Percentiles rank a stretch among this genome's conserved stretches.
These are phyloP conservation scores for Microtus pennsylvanicus DNA, from an alignment of 2,113 vertebrate species.

Conservation along the genomic window DNA sequence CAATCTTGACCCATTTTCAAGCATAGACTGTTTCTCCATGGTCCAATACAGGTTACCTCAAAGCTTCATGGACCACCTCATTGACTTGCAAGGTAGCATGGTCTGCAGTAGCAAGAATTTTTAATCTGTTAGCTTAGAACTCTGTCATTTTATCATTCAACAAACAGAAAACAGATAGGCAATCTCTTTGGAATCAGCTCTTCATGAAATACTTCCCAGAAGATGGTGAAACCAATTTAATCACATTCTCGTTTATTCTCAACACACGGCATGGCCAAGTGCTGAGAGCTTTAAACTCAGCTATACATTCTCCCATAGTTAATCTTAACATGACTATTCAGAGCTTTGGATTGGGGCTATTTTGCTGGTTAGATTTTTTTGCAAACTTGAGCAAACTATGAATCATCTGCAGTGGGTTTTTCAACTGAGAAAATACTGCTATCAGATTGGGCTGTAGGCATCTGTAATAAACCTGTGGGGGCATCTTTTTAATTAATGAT, in stretches of 20 bases:
- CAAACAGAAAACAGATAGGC: background rate
- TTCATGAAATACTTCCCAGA: background rate
- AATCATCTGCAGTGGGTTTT: background rate
- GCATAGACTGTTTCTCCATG: background rate
- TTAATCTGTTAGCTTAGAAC: background rate
- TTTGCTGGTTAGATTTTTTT: background rate
- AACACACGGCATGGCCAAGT: background rate
- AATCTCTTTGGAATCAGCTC: background rate
- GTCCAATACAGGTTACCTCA: background rate
- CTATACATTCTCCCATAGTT: background rate
- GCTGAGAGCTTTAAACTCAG: background rate
- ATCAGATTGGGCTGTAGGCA: background rate
- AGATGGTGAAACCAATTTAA: background rate
- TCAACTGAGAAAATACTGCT: background rate
- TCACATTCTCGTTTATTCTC: background rate
- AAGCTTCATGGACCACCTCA: background rate
- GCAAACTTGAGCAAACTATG: background rate
- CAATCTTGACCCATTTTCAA: background rate
- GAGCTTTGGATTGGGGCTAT: background rate
- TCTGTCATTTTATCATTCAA: background rate
- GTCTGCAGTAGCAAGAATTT: accelerated
- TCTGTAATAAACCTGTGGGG: background rate
- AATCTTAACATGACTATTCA: background rate
- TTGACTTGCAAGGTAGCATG: too few species aligned
- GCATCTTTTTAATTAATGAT: background rate